Conservation (phyloP, 1,140 invertebrate genomes). For the Drosophila burlai region DNA sequence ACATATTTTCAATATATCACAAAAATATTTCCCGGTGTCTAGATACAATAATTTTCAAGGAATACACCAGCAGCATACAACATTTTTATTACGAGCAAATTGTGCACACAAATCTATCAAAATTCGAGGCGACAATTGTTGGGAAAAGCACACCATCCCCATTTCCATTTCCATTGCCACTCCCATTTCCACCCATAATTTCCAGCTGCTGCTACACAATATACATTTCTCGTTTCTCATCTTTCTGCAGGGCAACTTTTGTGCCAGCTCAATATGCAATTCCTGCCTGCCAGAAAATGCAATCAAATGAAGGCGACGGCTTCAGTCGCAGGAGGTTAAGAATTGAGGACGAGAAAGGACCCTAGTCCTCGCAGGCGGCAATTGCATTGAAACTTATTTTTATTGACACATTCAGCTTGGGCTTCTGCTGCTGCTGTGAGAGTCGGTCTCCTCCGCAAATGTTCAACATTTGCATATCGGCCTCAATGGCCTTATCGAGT, state of each 20-base stretch:
- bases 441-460: not conserved
- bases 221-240: slow-evolving; percentile 31
- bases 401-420: slow-evolving; percentile 60
- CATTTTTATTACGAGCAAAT: slow-evolving; percentile 38
- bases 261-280: slow-evolving; percentile 52
- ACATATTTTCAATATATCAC: not conserved
- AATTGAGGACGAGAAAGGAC: slow-evolving; percentile 11
- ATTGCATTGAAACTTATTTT: slow-evolving; percentile 62
- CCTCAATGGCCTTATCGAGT: slow-evolving; percentile 32
- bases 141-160: slow-evolving; percentile 1
- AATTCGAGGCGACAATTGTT: slow-evolving; percentile 32
- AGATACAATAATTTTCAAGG: not conserved
- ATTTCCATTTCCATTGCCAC: not conserved
- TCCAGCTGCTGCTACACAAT: slow-evolving; percentile 18
- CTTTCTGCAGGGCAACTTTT: slow-evolving; percentile 21
- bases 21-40: slow-evolving; percentile 2
- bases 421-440: not conserved
- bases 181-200: not conserved
- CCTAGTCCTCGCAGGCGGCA: slow-evolving; percentile 28
- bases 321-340: not conserved
- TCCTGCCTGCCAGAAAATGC: slow-evolving; percentile 53
- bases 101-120: slow-evolving; percentile 46
- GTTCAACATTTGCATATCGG: slow-evolving; percentile 58
- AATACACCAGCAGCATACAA: slow-evolving; percentile 4
- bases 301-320: slow-evolving; percentile 39